These are phyloP conservation scores for Xiphorhynchus erythropygius DNA, from an alignment of 2,797 vertebrate species.

Conservation along the genomic window DNA sequence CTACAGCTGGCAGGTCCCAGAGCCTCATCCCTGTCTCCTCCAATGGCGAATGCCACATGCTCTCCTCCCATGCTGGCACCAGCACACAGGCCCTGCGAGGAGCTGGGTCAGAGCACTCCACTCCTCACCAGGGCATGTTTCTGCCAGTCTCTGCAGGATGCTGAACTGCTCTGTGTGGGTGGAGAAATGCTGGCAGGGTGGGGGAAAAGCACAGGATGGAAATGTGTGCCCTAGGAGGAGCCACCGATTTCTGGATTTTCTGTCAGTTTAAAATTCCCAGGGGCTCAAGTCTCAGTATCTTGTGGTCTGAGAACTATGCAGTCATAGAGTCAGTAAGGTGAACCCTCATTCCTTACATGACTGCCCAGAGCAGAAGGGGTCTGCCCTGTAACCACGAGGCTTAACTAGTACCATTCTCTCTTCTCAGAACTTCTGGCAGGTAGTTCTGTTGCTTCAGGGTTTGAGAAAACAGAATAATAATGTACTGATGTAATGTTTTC, in stretches of 20 bases:
- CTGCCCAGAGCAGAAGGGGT: not conserved
- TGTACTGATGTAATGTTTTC: not conserved
- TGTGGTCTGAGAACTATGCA: not conserved
- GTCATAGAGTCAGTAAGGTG: not conserved
- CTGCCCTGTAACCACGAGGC: not conserved
- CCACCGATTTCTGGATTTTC: not conserved
- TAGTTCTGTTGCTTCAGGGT: not conserved
- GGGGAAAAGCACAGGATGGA: not conserved
- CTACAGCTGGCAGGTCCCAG: not conserved
- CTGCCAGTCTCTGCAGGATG: not conserved
- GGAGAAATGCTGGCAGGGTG: not conserved
- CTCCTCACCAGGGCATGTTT: not conserved
- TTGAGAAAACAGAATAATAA: not conserved
- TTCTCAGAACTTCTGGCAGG: not conserved
- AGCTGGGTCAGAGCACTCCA: not conserved
- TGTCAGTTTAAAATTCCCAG: not conserved
- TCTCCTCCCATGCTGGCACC: not conserved
- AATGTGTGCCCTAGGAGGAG: not conserved
- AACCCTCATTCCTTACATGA: not conserved
- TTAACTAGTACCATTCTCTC: not conserved
- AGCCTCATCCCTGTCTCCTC: not conserved
- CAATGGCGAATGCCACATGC: not conserved
- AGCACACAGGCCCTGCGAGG: rapidly evolving
- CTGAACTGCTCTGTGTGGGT: not conserved
- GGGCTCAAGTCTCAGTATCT: not conserved